Evolutionary conservation across 2,888 invertebrate genomes (phyloP), one percentile per base, ranked within the genome.

Genomic region (Chelonus formosanus): DNA sequence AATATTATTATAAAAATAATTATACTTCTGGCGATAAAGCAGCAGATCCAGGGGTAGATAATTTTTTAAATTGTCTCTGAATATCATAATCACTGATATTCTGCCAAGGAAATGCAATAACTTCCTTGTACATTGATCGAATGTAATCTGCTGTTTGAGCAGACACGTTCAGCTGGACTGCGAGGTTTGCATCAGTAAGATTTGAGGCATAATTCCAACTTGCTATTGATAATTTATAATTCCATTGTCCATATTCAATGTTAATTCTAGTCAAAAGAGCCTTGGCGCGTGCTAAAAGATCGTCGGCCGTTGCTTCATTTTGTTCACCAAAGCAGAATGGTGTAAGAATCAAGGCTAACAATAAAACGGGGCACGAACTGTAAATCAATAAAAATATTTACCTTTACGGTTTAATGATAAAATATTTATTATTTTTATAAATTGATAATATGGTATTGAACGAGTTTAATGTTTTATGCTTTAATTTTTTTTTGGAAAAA

Each of bases 161-260:
- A 0, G 84, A 80, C 1, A 86, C 81, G 45, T 78, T 75, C 75
- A 88, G 84, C 81, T 88, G 87, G 8, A 78, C 79, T 43, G 88
- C 86, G 62, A 91, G 87, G 82, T 91, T 94, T 65, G 88, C 89
- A 60, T 91, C 89, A 0, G 91, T 94, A 50, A 94, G 88, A 79
- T 94, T 91, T 0, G 92, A 90, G 0, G 89, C 90, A 78, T 93
- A 93, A 0, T 86, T 88, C 94, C 94, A 94, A 66, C 89, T 87
- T 0, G 91, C 90, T 3, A 89, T 72, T 0, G 87, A 86, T 3
- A 87, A 87, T n/a, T 86, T 84, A 76, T 92, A 90, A 69, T 86
- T 86, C 75, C 89, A 87, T 57, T 84, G 74, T 0, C 88, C 89
- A n/a, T 87, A 84, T 66, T 88, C 87, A 58, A 85, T 86, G 78